Evolutionary conservation across 2,888 invertebrate species (phyloP), one percentile per base, ranked within the genome.

Genomic region (Coleophora flavipennella): DNA sequence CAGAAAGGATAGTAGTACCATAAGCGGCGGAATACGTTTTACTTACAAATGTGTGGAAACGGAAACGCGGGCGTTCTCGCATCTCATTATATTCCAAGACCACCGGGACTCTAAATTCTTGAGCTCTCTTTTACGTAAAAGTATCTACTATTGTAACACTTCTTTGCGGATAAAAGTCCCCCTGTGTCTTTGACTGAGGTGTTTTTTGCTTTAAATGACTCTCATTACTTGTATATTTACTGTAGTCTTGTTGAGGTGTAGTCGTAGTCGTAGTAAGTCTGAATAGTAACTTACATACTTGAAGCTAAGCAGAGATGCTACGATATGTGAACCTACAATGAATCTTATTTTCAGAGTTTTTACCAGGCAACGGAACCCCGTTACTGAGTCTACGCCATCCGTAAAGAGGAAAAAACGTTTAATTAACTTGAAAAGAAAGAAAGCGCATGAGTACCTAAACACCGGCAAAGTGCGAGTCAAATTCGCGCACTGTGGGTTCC

Each of bases 91-190:
- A 64, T 58, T 57, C 53, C 44, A 48, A 46, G 56, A 58, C 55
- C 51, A 53, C 46, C 57, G 49, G 55, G 59, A 56, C 59, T 54
- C 62, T 62, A 63, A 67, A 70, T 65, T 70, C 64, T 62, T 62
- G 55, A 63, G 60, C 59, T 67, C 71, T 67, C 69, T 64, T 70
- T 71, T 69, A 62, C 61, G 63, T 68, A 63, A 69, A 62, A 59
- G 65, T 56, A 62, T 59, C 69, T 72, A 77, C 70, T 74, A 62
- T 62, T 62, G 51, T 56, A 62, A 63, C 70, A 75, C 71, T 75
- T 67, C 69, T 75, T 68, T 66, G 67, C 65, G 67, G 67, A 68
- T 68, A 72, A 72, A 71, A 69, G 65, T 61, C 53, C 60, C 60
- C 55, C 56, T 59, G 59, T 56, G 57, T 57, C 42, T 49, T 53